Evolutionary conservation across 2,888 invertebrate genomes (phyloP).

Genomic region (Rhyacophila evoluta): DNA sequence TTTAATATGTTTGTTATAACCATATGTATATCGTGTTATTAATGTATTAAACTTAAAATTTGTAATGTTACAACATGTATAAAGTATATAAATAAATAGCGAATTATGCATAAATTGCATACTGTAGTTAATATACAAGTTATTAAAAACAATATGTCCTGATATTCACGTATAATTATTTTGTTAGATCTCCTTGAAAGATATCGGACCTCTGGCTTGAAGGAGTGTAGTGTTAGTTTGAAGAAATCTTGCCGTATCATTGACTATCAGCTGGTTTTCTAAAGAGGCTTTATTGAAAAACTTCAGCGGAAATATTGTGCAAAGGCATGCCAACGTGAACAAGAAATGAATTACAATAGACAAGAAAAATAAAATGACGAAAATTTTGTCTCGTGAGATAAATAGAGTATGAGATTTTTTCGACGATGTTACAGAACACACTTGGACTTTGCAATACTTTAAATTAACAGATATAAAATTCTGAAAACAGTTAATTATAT

Average conservation of each 20-base stretch:
- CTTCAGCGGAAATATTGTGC: background rate
- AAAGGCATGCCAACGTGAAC: constrained; percentile 2
- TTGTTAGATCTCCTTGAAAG: background rate
- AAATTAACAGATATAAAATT: background rate
- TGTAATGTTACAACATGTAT: no score
- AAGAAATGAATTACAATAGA: background rate
- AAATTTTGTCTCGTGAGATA: background rate
- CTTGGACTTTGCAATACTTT: background rate
- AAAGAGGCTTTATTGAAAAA: constrained; percentile 15
- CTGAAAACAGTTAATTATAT: background rate
- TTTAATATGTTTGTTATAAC: no score
- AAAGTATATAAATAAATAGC: no score
- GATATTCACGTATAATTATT: no score
- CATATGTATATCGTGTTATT: no score
- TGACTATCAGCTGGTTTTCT: background rate
- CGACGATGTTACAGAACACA: background rate
- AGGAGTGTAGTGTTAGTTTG: background rate
- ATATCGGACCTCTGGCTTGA: background rate
- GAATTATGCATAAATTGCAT: no score
- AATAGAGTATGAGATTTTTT: background rate
- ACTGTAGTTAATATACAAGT: background rate
- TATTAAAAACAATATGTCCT: no score
- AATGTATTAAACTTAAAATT: no score
- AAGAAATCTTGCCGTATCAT: constrained; percentile 1
- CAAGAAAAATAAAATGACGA: background rate